Evolutionary conservation across 2,888 invertebrate genomes (phyloP), one percentile per base, ranked within the genome.

Genomic region (Crossocerus cetratus): DNA sequence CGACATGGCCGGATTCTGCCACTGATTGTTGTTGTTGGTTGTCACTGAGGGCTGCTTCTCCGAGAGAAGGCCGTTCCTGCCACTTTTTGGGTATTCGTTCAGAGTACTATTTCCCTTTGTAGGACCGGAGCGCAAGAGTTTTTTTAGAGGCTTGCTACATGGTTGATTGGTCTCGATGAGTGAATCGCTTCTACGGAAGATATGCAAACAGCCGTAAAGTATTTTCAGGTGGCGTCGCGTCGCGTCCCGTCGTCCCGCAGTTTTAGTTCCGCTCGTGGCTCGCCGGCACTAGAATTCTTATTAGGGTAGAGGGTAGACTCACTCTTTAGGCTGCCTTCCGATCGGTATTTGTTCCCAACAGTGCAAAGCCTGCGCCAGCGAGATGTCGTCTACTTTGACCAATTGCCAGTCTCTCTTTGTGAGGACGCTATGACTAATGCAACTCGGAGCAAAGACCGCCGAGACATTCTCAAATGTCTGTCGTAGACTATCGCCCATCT

Each of bases 381-480:
- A 94, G 56, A 97, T 94, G 55, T 96, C 96, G 78, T 97, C 96
- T 69, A 97, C 95, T 87, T 95, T 95, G 21, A 98, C 94, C 74
- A 94, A 92, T 75, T 95, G 93, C 98, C 98, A 98, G 86, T 97
- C 96, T 3, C 95, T 93, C 83, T 96, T 95, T 2, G 96, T 96
- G 0, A 98, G 91, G 5, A 98, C 95, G 0, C 97, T 96, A 90
- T 98, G 98, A 0, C 98, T 97, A 64, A 98, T 95, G 89, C 98
- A 98, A 3, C 97, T 96, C 2, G 98, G 98, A 0, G 98, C 97
- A 88, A 98, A 98, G 2, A 96, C 95, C 0, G 97, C 96, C 80
- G 96, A 94, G 13, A 98, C 97, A 87, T 96, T 95, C 79, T 94
- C 93, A 81, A 98, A 93, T 23, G 97, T 96, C 68, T 94, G 93